Conservation (phyloP, 1,140 invertebrate genomes). For the Drosophila sucinea region DNA sequence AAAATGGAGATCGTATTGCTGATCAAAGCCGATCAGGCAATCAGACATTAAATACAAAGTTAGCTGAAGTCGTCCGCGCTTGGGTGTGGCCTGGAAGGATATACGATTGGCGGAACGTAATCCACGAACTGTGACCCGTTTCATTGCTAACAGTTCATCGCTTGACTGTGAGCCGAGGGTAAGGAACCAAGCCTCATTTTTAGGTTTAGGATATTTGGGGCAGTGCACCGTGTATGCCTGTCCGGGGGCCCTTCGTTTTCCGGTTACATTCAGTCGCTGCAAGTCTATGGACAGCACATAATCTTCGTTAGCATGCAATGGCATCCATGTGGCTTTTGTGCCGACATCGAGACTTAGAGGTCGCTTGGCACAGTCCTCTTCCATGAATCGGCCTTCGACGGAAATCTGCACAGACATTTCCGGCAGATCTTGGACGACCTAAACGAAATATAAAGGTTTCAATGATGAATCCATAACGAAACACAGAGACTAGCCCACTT, state of each 20-base stretch:
- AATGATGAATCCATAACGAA: too few relatives aligned
- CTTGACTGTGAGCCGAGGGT: constrained; percentile 90
- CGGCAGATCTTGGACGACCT: constrained; percentile 87
- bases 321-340: constrained; percentile 83
- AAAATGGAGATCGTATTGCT: constrained; percentile 92
- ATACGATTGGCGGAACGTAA: constrained; percentile 83
- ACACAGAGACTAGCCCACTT: constrained; percentile 21
- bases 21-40: constrained; percentile 97
- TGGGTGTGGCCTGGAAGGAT: constrained; percentile 82
- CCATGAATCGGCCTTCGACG: constrained; percentile 85
- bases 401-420: constrained; percentile 85
- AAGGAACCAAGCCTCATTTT: constrained; percentile 98
- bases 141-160: constrained; percentile 93
- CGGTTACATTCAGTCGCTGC: constrained; percentile 77
- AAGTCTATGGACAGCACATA: constrained; percentile 88
- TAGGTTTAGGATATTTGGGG: constrained; percentile 94
- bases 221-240: constrained; percentile 86
- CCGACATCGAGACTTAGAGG: constrained; percentile 49
- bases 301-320: constrained; percentile 88
- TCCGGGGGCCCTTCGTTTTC: constrained; percentile 83
- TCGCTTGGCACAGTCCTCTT: constrained; percentile 84
- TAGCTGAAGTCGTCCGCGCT: constrained; percentile 88
- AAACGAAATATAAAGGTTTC: neutral
- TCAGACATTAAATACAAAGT: constrained; percentile 96
- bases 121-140: constrained; percentile 86